These are phyloP conservation scores for Ariopsis seemanni DNA, from an alignment of 2,113 vertebrate genomes.

Conservation along the genomic window DNA sequence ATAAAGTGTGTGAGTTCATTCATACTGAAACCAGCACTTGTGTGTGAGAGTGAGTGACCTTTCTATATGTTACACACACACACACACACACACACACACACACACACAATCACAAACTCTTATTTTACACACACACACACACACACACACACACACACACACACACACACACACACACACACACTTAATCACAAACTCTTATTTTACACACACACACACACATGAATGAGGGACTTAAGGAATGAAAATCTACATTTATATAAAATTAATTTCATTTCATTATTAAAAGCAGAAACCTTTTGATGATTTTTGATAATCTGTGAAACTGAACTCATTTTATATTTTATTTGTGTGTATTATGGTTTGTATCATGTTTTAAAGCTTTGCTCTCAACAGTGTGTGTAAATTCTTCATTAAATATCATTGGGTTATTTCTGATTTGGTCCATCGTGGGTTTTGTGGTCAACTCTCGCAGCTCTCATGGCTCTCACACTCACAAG, in stretches of 20 bases:
- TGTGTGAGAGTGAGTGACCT: conserved; percentile 50
- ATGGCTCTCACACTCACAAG: background rate
- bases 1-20: conserved; percentile 33
- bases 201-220: background rate
- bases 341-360: too few species aligned
- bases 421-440: background rate
- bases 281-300: background rate
- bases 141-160: background rate
- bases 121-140: conserved; percentile 4
- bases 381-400: background rate
- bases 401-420: background rate
- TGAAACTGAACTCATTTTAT: background rate
- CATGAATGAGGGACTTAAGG: background rate
- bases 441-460: background rate
- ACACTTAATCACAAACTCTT: conserved; percentile 27
- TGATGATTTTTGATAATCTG: background rate
- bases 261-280: background rate
- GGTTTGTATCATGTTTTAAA: background rate
- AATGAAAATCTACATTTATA: background rate
- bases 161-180: conserved; percentile 5
- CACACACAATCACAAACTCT: conserved; percentile 26
- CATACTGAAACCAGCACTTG: conserved; percentile 32
- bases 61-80: conserved; percentile 23
- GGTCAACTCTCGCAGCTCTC: background rate
- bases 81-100: conserved; percentile 6